Percentiles rank a stretch among this genome's conserved stretches.
Evolutionary conservation across 1,140 invertebrate species (phyloP).

Genomic region (Diuraphis noxia): DNA sequence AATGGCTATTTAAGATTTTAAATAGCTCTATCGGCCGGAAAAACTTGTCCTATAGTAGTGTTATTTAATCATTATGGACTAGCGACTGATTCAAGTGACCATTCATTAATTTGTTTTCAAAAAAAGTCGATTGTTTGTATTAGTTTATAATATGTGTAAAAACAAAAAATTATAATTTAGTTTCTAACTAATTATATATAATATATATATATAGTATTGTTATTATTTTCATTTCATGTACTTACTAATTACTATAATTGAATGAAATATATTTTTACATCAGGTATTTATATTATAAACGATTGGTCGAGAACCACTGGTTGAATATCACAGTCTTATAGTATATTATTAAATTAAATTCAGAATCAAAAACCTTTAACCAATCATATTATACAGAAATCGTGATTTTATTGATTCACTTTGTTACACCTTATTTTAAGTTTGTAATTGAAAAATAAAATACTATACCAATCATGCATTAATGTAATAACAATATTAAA

Average conservation of each 20-base stretch:
- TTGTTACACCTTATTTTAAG: too few relatives aligned
- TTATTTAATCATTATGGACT: background rate
- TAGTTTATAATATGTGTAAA: background rate
- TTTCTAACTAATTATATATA: too few relatives aligned
- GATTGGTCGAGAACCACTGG: background rate
- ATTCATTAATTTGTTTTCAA: too few relatives aligned
- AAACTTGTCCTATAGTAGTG: background rate
- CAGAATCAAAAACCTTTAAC: background rate
- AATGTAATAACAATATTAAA: too few relatives aligned
- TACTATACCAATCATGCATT: too few relatives aligned
- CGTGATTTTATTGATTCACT: background rate
- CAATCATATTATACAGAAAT: background rate
- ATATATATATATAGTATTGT: too few relatives aligned
- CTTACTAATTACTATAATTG: background rate
- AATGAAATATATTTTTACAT: background rate
- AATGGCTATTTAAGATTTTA: too few relatives aligned
- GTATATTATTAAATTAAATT: background rate
- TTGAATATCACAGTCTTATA: too few relatives aligned
- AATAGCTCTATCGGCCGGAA: too few relatives aligned
- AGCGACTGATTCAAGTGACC: background rate
- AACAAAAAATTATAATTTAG: background rate
- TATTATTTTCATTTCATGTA: background rate
- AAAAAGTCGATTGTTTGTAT: background rate
- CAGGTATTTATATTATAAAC: background rate
- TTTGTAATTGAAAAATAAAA: too few relatives aligned